phyloP scores from a whole-genome alignment of 2,797 vertebrate genomes.

The Graptemys geographica region DNA sequence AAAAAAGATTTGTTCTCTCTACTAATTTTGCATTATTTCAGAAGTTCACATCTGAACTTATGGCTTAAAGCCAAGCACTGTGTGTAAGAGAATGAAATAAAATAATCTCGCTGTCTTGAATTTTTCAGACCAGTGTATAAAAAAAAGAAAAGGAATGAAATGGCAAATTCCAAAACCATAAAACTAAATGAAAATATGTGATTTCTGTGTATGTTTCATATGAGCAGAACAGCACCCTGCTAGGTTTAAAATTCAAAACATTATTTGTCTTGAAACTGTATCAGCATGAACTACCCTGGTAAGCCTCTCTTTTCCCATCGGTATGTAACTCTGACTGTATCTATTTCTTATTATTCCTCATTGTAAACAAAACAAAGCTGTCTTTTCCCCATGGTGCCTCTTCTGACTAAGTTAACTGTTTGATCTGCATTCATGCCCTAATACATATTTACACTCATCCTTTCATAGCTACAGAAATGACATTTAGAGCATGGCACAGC shows the following conservation, averaged over 20 bases:
- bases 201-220: not conserved
- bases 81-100: not conserved
- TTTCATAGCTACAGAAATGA: not conserved
- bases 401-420: not conserved
- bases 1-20: not conserved
- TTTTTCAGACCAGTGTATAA: not conserved
- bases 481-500: not conserved
- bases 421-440: not conserved
- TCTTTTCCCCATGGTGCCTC: not conserved
- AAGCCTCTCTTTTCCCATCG: constrained; percentile 6
- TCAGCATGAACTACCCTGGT: constrained; percentile 21
- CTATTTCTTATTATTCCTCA: not conserved
- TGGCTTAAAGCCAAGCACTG: not conserved
- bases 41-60: not conserved
- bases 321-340: not conserved
- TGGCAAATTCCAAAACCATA: not conserved
- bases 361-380: constrained; percentile 22
- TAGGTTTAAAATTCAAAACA: constrained; percentile 30
- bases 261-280: constrained; percentile 25
- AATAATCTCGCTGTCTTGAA: not conserved
- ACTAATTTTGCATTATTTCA: not conserved
- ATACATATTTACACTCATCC: not conserved
- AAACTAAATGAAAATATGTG: constrained; percentile 40
- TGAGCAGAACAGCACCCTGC: constrained; percentile 24
- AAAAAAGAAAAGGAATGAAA: constrained; percentile 15